Conservation (phyloP, 2,113 vertebrate genomes). For the Natator depressus region DNA sequence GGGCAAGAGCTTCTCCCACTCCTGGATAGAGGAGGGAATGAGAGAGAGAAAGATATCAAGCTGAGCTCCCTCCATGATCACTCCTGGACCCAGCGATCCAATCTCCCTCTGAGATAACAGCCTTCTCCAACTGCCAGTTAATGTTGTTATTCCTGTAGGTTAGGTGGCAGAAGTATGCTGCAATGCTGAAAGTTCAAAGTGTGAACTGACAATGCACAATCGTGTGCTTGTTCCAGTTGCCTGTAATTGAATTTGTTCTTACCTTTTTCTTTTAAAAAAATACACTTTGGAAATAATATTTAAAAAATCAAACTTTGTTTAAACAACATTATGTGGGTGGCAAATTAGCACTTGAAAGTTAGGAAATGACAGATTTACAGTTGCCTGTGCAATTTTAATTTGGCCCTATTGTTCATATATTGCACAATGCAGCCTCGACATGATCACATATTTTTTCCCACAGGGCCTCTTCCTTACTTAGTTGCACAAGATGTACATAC, state of each 20-base stretch:
- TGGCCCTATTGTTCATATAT: neutral
- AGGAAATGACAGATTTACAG: neutral
- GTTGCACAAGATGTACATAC: neutral
- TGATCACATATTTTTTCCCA: neutral
- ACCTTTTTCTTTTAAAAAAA: neutral
- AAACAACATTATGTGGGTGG: neutral
- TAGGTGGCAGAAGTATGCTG: neutral
- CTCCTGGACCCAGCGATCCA: neutral
- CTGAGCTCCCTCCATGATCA: neutral
- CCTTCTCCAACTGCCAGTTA: neutral
- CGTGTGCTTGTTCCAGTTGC: neutral
- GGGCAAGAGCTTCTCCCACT: neutral
- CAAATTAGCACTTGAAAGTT: neutral
- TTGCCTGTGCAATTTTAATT: neutral
- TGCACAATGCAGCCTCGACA: neutral
- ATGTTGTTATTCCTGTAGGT: neutral
- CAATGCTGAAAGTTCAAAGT: neutral
- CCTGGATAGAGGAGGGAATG: neutral
- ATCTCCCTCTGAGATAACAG: neutral
- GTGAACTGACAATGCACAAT: neutral
- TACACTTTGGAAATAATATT: neutral
- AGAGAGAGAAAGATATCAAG: neutral
- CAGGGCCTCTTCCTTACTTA: neutral
- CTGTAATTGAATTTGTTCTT: neutral
- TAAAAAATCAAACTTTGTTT: neutral